Evolutionary conservation across 2,797 vertebrate species (phyloP), one percentile per base, ranked within the genome.

Genomic region (Selene dorsalis): DNA sequence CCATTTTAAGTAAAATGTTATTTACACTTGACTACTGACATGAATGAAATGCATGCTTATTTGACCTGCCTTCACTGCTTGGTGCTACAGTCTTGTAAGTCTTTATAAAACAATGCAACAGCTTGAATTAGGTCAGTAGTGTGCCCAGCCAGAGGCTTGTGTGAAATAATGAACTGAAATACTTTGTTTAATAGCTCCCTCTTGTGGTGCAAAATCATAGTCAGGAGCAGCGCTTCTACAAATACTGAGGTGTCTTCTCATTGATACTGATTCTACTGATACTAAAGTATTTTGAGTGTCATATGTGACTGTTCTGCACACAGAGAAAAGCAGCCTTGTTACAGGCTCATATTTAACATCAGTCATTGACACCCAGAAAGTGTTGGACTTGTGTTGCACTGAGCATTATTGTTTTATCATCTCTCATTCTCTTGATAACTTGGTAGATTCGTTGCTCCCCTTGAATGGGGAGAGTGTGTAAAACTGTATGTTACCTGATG

Each of bases 121-220:
- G 69, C 6, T 58, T 45, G 9, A 79, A 80, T 87, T 83, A 48
- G 79, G 79, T 88, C 84, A 91, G 63, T 78, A 38, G 62, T 80
- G 75, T 77, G 48, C 22, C 28, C 1, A 2, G 61, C n/a, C 56
- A 61, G 55, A 64, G 2, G 2, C 6, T 17, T 68, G 26, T 66
- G 24, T 73, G 28, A 77, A 43, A 6, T 11, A 8, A 5, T 50
- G 24, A 17, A 47, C 38, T 22, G 2, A 17, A 47, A 50, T 70
- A 32, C 35, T 45, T 78, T 72, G 82, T 69, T 74, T 61, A 73
- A 55, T 82, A 80, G 90, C 92, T 64, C 91, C 93, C 88, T 90
- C 92, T 91, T 84, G 90, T 93, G 92, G 87, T 76, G 6, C 0
- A 26, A 52, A 66, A 45, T 12, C 41, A 26, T 38, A 3, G 14